Base-by-base conservation (phyloP, 2,888 invertebrate genomes). In the Brenthis hecate region DNA sequence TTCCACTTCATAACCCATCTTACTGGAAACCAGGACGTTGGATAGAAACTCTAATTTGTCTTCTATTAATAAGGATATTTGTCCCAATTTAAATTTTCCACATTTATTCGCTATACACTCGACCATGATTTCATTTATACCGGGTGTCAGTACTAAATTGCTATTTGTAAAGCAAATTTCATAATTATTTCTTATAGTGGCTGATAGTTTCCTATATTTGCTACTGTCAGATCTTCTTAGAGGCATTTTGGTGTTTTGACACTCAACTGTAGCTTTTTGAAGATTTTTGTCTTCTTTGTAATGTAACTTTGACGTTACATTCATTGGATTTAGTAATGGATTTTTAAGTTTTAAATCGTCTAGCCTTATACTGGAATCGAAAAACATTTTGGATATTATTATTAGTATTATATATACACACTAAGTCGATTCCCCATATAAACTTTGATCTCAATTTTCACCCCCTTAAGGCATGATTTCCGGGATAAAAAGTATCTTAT, bases 221-320 rank as follows among this genome's bases (percentile, higher is more conserved):
- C 94, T 94, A 80, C 96, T 96, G 78, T 96, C 96, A 0, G 96
- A 95, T 19, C 96, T 92, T 72, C 95, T 95, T 1, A 96, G 87
- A 0, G 94, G 90, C 1, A 93, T 90, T 82, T 95, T 95, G 0
- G 94, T 93, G 77, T 94, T 95, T 73, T 94, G 94, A 76, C 96
- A 96, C 43, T 96, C 95, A 2, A 97, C 95, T 3, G 95, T 95
- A 0, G 96, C 96, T 74, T 95, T 95, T 62, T 95, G 95, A 6
- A 98, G 87, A 36, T 95, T 95, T 79, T 95, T 96, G 83, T 98
- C 97, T 84, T 98, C 96, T 82, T 97, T 96, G 81, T 96, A 96
- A 79, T 96, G 96, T 50, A 97, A 85, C 81, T 95, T 95, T 56
- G 96, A 94, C 55, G 94, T 94, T 66, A 97, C 95, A 76, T 94